These are phyloP conservation scores for Vidua macroura DNA, from an alignment of 2,113 vertebrate species.

Conservation along the genomic window DNA sequence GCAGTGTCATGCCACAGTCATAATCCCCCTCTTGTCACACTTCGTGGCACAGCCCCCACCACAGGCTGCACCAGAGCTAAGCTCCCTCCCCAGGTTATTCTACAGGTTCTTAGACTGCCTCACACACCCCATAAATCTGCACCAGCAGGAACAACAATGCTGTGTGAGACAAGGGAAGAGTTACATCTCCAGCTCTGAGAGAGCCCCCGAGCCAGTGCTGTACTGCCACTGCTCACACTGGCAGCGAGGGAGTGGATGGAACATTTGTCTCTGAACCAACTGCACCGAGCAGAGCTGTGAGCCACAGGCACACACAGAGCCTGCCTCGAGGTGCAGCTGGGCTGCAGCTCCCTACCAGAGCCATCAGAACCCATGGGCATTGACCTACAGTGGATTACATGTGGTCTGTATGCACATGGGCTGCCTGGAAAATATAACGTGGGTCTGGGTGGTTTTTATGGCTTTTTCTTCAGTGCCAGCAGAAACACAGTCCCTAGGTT, in stretches of 20 bases:
- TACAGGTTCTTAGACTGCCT: not conserved
- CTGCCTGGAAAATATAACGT: not conserved
- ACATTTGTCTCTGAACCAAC: rapidly evolving
- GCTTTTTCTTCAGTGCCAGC: not conserved
- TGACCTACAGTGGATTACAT: not conserved
- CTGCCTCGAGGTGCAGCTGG: not conserved
- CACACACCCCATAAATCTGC: not conserved
- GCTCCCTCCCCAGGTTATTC: rapidly evolving
- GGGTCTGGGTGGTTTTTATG: not conserved
- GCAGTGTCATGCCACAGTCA: rapidly evolving
- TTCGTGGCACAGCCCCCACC: not conserved
- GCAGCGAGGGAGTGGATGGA: rapidly evolving
- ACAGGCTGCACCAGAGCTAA: not conserved
- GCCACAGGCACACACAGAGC: not conserved
- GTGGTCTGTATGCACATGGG: rapidly evolving
- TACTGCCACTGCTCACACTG: rapidly evolving
- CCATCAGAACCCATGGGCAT: rapidly evolving
- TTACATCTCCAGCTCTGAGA: not conserved
- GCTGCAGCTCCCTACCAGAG: not conserved
- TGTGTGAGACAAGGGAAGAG: rapidly evolving
- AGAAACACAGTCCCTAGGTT: not conserved
- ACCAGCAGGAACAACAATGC: rapidly evolving
- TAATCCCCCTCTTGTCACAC: rapidly evolving
- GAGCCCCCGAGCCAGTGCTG: rapidly evolving
- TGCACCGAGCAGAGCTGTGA: not conserved